Evolutionary conservation across 2,113 vertebrate species (phyloP).

Genomic region (Steatornis caripensis): DNA sequence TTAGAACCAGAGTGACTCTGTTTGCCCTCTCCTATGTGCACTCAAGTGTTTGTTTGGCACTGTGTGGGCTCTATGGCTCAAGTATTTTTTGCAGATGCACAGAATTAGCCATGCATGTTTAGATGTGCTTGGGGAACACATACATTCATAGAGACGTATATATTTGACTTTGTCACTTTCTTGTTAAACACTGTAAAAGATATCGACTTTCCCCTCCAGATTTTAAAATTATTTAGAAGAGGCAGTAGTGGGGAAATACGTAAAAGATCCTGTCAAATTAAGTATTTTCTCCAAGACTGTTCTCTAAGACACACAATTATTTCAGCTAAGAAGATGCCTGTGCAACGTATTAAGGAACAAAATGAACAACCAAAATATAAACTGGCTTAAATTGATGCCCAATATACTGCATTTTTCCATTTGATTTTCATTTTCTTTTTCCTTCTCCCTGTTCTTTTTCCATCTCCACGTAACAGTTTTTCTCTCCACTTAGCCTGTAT

Average conservation of each 20-base stretch:
- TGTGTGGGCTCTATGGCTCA: constrained; percentile 33
- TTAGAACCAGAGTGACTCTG: neutral
- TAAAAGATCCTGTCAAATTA: constrained; percentile 22
- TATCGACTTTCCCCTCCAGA: constrained; percentile 3
- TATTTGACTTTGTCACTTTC: constrained; percentile 44
- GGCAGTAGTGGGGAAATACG: constrained; percentile 23
- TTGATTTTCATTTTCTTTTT: constrained; percentile 46
- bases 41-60: constrained; percentile 40
- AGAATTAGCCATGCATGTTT: constrained; percentile 38
- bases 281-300: constrained; percentile 6
- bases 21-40: neutral
- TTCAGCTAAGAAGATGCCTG: constrained; percentile 19
- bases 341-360: constrained; percentile 16
- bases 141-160: neutral
- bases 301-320: constrained; percentile 3
- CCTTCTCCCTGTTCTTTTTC: constrained; percentile 35
- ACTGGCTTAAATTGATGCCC: constrained; percentile 15
- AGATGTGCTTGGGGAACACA: constrained; percentile 43
- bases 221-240: constrained; percentile 43
- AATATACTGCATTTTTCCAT: neutral
- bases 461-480: neutral
- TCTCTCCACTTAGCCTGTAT: neutral
- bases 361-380: constrained; percentile 3
- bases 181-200: constrained; percentile 45
- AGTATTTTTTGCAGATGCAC: constrained; percentile 54